These are phyloP conservation scores for Todiramphus saurophagus DNA, from an alignment of 2,113 vertebrate genomes.

Conservation along the genomic window DNA sequence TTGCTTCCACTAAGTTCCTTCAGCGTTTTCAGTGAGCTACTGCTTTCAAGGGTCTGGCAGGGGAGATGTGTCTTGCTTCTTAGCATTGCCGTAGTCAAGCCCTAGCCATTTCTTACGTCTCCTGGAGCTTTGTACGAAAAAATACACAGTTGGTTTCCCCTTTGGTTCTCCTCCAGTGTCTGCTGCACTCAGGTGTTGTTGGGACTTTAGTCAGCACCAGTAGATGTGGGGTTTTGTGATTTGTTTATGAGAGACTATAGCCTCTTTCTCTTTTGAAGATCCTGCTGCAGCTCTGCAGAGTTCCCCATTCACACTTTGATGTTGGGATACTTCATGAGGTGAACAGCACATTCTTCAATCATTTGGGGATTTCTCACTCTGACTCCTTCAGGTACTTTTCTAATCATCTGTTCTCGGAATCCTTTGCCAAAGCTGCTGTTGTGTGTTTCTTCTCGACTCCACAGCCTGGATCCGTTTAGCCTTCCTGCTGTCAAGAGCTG, in stretches of 20 bases:
- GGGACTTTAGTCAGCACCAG: neutral
- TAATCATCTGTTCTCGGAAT: neutral
- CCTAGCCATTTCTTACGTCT: neutral
- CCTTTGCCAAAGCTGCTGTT: neutral
- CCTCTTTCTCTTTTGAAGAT: neutral
- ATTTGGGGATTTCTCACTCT: neutral
- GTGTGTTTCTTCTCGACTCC: neutral
- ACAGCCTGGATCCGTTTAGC: neutral
- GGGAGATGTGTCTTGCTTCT: neutral
- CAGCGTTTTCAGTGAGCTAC: neutral
- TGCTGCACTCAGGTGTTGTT: neutral
- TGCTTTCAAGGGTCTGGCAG: neutral
- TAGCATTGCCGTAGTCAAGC: neutral
- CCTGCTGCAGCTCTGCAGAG: neutral
- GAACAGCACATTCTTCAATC: neutral
- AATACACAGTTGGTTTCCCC: neutral
- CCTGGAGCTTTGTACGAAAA: neutral
- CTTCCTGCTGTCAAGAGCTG: neutral
- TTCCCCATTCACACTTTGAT: neutral
- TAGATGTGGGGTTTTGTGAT: neutral
- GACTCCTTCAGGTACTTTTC: neutral
- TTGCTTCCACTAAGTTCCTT: neutral
- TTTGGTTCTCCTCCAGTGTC: neutral
- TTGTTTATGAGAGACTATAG: neutral
- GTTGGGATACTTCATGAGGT: neutral